Percentiles rank a stretch among this genome's conserved stretches.
Evolutionary conservation across 2,888 invertebrate genomes (phyloP).

Genomic region (Tryphoninae sp.): DNA sequence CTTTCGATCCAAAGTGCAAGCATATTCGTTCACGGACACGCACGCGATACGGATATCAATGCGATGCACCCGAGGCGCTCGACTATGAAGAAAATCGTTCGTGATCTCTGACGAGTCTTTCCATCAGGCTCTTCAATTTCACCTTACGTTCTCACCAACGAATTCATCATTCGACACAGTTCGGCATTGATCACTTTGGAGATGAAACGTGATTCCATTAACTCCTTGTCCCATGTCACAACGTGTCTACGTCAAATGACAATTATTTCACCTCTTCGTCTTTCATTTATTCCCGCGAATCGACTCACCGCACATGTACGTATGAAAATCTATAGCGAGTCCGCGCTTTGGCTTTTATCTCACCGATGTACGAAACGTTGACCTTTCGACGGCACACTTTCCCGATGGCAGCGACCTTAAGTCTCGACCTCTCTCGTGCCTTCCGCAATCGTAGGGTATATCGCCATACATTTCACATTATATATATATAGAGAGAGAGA

Average conservation of each 20-base stretch:
- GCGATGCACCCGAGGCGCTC: not conserved
- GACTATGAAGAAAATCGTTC: too few relatives aligned
- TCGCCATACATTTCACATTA: not conserved
- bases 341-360: not conserved
- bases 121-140: too few relatives aligned
- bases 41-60: not conserved
- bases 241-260: too few relatives aligned
- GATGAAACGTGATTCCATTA: too few relatives aligned
- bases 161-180: too few relatives aligned
- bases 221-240: too few relatives aligned
- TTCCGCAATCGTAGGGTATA: constrained; percentile 20
- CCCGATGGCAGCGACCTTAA: constrained; percentile 62
- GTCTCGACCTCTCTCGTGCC: constrained; percentile 53
- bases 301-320: not conserved
- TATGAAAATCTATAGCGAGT: constrained; percentile 5
- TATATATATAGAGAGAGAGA: not conserved
- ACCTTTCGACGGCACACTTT: constrained; percentile 70
- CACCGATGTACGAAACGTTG: constrained; percentile 50
- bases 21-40: not conserved
- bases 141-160: too few relatives aligned
- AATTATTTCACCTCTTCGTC: not conserved
- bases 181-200: too few relatives aligned
- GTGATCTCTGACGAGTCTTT: too few relatives aligned
- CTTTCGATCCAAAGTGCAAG: constrained; percentile 2
- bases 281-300: not conserved